These are phyloP conservation scores for Thumatha senex DNA, from an alignment of 2,888 invertebrate genomes.

Conservation along the genomic window DNA sequence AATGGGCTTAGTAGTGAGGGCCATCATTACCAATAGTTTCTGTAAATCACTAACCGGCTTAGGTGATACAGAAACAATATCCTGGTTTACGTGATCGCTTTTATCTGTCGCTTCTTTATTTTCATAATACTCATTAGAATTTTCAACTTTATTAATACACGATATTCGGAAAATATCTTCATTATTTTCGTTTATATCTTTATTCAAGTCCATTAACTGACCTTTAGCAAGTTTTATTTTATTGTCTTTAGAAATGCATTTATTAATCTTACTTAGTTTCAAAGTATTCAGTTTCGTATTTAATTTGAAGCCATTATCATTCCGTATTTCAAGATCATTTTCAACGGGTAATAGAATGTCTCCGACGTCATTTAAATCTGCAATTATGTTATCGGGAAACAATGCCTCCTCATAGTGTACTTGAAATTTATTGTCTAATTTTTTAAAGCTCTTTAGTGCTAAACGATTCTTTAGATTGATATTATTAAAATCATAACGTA, in stretches of 20 bases:
- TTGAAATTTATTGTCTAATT: conserved; percentile 34
- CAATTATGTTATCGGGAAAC: conserved; percentile 36
- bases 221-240: conserved; percentile 14
- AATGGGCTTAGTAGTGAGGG: conserved; percentile 42
- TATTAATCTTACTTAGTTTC: conserved; percentile 18
- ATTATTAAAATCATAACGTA: conserved; percentile 56
- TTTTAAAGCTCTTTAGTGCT: conserved; percentile 46
- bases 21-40: conserved; percentile 66
- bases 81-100: conserved; percentile 6
- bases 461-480: conserved; percentile 60
- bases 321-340: conserved; percentile 49
- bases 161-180: conserved; percentile 43
- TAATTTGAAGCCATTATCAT: conserved; percentile 56
- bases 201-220: conserved; percentile 29
- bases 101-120: conserved; percentile 9
- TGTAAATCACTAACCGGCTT: conserved; percentile 53
- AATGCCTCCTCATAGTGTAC: conserved; percentile 30
- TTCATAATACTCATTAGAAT: conserved; percentile 9
- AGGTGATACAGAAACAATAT: conserved; percentile 13
- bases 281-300: conserved; percentile 40
- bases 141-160: conserved; percentile 24
- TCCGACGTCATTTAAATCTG: conserved; percentile 34
- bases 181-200: conserved; percentile 34
- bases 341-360: conserved; percentile 42
- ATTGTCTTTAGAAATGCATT: conserved; percentile 25